Evolutionary conservation across 2,113 vertebrate species (phyloP).

Genomic region (Sula dactylatra): DNA sequence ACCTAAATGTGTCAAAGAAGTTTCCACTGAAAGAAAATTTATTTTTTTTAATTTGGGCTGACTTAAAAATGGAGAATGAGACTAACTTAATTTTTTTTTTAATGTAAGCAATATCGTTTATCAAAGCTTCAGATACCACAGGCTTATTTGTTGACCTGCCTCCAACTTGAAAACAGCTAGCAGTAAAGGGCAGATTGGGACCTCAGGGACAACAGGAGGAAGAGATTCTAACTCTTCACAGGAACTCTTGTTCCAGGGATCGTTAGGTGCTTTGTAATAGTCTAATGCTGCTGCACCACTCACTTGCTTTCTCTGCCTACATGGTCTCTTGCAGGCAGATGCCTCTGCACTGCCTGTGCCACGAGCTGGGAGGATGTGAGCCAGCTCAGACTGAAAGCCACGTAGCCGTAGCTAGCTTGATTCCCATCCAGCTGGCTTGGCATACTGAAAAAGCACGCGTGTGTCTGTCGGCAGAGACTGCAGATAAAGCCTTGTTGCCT

Average conservation of each 20-base stretch:
- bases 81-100: not conserved
- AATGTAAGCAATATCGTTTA: not conserved
- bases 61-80: not conserved
- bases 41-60: not conserved
- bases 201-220: not conserved
- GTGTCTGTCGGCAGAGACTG: not conserved
- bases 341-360: not conserved
- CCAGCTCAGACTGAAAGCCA: not conserved
- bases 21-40: conserved; percentile 26
- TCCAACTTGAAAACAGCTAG: not conserved
- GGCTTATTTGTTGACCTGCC: not conserved
- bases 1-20: conserved; percentile 45
- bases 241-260: not conserved
- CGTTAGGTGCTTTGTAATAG: not conserved
- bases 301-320: not conserved
- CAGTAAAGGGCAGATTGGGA: not conserved
- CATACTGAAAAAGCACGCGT: fast-evolving
- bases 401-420: not conserved
- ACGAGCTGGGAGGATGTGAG: not conserved
- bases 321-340: not conserved
- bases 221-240: not conserved
- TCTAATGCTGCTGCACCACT: not conserved
- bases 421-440: not conserved
- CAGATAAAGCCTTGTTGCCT: not conserved
- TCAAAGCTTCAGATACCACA: not conserved